A percentile compares a stretch with the other conserved stretches of the same genome.
Conservation (phyloP, 2,113 vertebrate genomes). For the Cromileptes altivelis region DNA sequence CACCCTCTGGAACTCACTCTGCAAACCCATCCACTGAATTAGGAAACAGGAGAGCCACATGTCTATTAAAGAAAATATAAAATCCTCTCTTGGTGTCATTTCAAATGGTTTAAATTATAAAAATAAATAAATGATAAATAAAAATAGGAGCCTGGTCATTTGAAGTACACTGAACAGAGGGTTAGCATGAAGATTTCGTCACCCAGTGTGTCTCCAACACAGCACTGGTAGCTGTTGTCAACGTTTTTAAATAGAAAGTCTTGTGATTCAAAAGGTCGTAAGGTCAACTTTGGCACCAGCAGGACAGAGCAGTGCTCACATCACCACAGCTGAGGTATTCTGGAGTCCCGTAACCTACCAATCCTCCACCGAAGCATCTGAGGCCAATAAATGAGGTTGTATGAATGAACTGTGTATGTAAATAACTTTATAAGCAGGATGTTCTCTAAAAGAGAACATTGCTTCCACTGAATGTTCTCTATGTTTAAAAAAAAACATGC, state of each 20-base stretch:
- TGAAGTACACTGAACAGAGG: background rate
- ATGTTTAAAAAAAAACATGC: background rate
- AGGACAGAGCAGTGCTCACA: background rate
- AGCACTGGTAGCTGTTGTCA: background rate
- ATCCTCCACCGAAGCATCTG: background rate
- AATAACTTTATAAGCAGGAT: background rate
- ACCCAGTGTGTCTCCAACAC: background rate
- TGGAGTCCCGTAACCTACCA: background rate
- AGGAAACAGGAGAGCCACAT: background rate
- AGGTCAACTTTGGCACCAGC: background rate
- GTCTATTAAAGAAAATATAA: background rate
- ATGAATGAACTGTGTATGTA: background rate
- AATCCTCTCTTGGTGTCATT: background rate
- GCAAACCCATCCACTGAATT: background rate
- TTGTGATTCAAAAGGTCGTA: background rate
- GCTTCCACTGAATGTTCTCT: background rate
- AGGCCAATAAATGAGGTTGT: background rate
- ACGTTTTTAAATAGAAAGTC: background rate
- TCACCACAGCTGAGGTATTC: background rate
- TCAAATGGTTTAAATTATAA: background rate
- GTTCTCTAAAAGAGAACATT: background rate
- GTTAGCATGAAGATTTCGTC: background rate
- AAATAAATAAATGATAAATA: no score
- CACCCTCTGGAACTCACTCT: no score
- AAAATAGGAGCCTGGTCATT: background rate